Evolutionary conservation across 2,888 invertebrate species (phyloP).

Genomic region (Hemithea aestivaria): DNA sequence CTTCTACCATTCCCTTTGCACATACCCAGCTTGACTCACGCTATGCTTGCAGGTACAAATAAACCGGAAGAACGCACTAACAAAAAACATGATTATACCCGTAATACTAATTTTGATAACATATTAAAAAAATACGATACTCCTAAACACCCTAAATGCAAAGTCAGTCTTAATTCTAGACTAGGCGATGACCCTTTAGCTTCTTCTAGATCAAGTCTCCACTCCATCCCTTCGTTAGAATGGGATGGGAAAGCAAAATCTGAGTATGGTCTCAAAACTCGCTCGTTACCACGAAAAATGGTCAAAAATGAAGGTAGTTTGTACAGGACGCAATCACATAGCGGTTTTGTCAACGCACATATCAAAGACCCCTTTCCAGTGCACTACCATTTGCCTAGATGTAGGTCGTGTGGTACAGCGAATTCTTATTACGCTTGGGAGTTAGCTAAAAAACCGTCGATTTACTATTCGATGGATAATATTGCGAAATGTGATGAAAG

Average conservation of each 20-base stretch:
- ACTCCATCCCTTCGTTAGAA: constrained; percentile 63
- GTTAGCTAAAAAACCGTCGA: constrained; percentile 32
- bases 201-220: constrained; percentile 57
- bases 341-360: constrained; percentile 62
- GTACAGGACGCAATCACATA: constrained; percentile 62
- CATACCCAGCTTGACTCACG: too few relatives aligned
- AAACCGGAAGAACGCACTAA: constrained; percentile 36
- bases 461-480: constrained; percentile 54
- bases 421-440: constrained; percentile 48
- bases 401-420: constrained; percentile 48
- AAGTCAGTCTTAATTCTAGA: constrained; percentile 47
- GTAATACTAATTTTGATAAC: constrained; percentile 51
- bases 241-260: constrained; percentile 55
- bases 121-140: constrained; percentile 49
- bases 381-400: constrained; percentile 68
- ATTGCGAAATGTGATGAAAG: constrained; percentile 39
- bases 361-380: constrained; percentile 59
- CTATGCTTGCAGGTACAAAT: constrained; percentile 54
- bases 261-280: constrained; percentile 44
- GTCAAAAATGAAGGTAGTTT: constrained; percentile 28
- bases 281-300: constrained; percentile 49
- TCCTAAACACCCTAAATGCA: constrained; percentile 53
- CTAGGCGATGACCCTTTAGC: constrained; percentile 35
- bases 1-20: too few relatives aligned
- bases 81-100: constrained; percentile 55